Base-by-base conservation (phyloP, 1,140 invertebrate genomes). In the Leguminivora glycinivorella region DNA sequence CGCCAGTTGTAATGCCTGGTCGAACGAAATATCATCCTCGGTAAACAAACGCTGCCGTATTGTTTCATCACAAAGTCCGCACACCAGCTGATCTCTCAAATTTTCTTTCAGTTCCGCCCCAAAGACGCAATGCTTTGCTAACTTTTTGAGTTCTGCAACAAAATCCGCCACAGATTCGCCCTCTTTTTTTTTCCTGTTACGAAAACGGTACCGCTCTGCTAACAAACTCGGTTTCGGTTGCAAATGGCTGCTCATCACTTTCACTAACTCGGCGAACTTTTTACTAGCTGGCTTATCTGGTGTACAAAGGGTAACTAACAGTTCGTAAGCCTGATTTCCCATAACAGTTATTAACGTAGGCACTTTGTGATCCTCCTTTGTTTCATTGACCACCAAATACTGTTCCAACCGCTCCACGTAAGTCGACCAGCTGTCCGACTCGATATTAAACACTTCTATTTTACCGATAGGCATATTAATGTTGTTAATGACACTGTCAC, bases 71-170 rank as follows among this genome's bases (percentile, higher is more conserved):
- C 58, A 0, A 26, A 63, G 24, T 4, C 58, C 58, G 1, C 25
- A 63, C 14, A 63, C 58, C 3, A 63, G 22, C 58, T 63, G 58
- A 22, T 63, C 58, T 22, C 58, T 63, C n/a, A 63, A n/a, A 31
- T 4, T 63, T 63, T 63, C 58, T 17, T 26, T 63, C 10, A 63
- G 58, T 4, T 1, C 26, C 25, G 1, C 17, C 7, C n/a, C 29
- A 29, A 63, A 63, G 6, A 26, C 14, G 22, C 58, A 63, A 63
- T 63, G 7, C n/a, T 31, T 26, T 24, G 58, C 14, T 22, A 63
- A 7, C 58, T 24, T 63, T 29, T 63, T 63, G 24, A 63, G 29
- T 17, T 63, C 56, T 24, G 58, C 58, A 10, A 63, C 58, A 22
- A 22, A 63, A n/a, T 31, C 58, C 24, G 58, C 58, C 6, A 63